A percentile compares a stretch with the other conserved stretches of the same genome.
Conservation (phyloP, 2,888 invertebrate genomes). For the Lomographa bimaculata region DNA sequence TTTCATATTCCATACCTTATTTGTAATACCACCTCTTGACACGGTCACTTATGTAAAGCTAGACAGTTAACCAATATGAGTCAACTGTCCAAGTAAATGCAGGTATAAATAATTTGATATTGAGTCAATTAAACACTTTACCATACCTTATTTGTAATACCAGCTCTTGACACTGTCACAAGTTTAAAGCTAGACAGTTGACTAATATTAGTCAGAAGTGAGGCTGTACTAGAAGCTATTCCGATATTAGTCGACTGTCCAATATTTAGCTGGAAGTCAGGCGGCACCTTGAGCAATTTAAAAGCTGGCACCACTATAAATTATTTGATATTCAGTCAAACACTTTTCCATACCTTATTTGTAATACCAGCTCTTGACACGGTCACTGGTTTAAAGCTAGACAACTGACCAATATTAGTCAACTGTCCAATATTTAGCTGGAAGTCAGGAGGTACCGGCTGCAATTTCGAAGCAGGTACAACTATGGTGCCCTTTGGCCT, state of each 20-base stretch:
- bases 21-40: conserved; percentile 23
- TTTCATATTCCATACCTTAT: conserved; percentile 21
- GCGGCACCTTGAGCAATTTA: conserved; percentile 65
- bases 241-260: conserved; percentile 49
- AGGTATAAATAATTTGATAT: no score
- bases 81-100: no score
- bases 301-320: conserved; percentile 71
- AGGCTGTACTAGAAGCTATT: conserved; percentile 65
- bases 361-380: conserved; percentile 25
- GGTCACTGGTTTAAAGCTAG: no score
- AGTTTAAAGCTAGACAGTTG: no score
- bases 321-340: no score
- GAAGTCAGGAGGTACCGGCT: conserved; percentile 65
- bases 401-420: conserved; percentile 2
- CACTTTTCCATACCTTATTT: conserved; percentile 21
- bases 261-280: conserved; percentile 58
- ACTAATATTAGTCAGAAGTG: conserved; percentile 42
- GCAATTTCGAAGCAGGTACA: conserved; percentile 68
- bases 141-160: conserved; percentile 19
- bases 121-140: no score
- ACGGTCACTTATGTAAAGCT: no score
- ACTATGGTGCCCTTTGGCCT: conserved; percentile 41
- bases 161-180: conserved; percentile 27
- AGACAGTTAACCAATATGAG: conserved; percentile 3
- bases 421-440: conserved; percentile 52